phyloP scores from a whole-genome alignment of 2,888 invertebrate species.

The Disparrhopalites patrizii region DNA sequence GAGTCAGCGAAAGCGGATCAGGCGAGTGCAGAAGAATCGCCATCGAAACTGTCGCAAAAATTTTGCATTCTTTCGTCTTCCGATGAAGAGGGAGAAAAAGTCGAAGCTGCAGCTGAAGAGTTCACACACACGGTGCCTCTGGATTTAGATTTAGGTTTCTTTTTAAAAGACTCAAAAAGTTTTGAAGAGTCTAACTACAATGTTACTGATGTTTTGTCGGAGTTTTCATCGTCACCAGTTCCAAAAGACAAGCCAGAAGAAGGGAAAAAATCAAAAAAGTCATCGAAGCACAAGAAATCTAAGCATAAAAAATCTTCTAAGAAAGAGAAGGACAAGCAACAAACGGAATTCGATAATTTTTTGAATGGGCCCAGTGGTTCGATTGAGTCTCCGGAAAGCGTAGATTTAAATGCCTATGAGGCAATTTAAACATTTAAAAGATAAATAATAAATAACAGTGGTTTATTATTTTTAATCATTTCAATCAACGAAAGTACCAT shows the following conservation, averaged over 20 bases:
- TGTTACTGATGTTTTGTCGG: neutral
- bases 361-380: constrained; percentile 55
- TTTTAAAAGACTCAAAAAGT: neutral
- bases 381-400: constrained; percentile 49
- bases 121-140: neutral
- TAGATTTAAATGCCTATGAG: constrained; percentile 44
- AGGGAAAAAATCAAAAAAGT: constrained; percentile 35
- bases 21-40: neutral
- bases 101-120: neutral
- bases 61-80: constrained; percentile 32
- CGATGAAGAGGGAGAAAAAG: constrained; percentile 24
- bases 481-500: neutral
- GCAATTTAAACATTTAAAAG: too few relatives aligned
- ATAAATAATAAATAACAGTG: neutral
- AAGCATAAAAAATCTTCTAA: constrained; percentile 49
- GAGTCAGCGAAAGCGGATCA: neutral
- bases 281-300: constrained; percentile 26
- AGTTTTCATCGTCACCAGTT: neutral
- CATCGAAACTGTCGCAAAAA: constrained; percentile 27
- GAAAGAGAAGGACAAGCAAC: constrained; percentile 52
- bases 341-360: constrained; percentile 62
- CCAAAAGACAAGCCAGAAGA: constrained; percentile 16
- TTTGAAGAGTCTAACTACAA: constrained; percentile 3
- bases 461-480: neutral
- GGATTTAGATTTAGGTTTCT: constrained; percentile 24